Evolutionary conservation across 64 coral and sea anemone genomes (phyloP).

Genomic region (Pachyseris speciosa): DNA sequence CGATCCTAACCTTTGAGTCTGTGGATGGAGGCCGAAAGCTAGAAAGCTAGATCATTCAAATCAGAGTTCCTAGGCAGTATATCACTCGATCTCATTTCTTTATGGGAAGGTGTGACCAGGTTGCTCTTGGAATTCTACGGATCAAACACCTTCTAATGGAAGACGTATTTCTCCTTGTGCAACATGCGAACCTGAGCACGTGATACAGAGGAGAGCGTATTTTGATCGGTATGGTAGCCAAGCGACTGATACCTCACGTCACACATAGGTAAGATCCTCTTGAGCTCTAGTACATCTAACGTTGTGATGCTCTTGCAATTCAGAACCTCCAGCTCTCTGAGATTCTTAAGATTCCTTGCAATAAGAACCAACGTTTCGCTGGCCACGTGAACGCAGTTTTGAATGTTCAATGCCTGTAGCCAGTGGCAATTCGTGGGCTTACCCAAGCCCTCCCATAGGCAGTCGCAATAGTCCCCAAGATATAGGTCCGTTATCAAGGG

Average conservation of each 20-base stretch:
- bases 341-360: constrained; percentile 25
- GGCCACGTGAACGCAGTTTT: constrained; percentile 61
- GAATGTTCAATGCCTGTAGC: constrained; percentile 62
- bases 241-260: constrained; percentile 1
- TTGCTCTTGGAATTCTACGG: no score
- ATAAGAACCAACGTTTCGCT: constrained; percentile 60
- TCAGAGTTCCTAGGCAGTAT: no score
- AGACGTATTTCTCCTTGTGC: no score
- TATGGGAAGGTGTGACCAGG: no score
- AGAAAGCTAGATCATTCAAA: no score
- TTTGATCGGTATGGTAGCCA: not conserved
- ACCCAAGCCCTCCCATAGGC: constrained; percentile 22
- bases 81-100: no score
- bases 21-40: no score
- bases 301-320: constrained; percentile 61
- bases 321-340: constrained; percentile 68
- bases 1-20: no score
- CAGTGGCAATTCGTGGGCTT: constrained; percentile 60
- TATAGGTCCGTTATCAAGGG: constrained; percentile 57
- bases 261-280: not conserved
- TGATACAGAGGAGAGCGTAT: not conserved
- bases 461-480: constrained; percentile 73
- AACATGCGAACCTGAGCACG: not conserved
- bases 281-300: constrained; percentile 41
- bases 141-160: no score